These are phyloP conservation scores for Umimayanthus chanpuru DNA, from an alignment of 92 coral and sea anemone species.

Conservation along the genomic window DNA sequence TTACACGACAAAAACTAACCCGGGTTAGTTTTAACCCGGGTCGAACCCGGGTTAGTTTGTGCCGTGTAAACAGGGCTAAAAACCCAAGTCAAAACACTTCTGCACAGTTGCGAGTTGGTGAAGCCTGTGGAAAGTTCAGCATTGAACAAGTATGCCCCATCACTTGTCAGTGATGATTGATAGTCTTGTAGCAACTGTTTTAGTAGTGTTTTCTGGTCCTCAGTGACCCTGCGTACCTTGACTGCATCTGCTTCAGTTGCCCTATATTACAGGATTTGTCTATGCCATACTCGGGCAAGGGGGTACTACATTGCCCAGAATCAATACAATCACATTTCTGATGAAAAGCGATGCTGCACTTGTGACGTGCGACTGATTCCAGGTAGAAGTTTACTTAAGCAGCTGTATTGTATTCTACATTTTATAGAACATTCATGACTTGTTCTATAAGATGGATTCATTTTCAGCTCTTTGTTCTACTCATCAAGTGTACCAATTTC, in stretches of 20 bases:
- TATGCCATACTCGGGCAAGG: conserved; percentile 23
- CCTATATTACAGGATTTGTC: background rate
- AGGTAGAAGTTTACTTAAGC: conserved; percentile 28
- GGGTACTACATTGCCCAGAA: conserved; percentile 14
- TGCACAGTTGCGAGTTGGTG: too few relatives aligned
- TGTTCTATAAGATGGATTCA: too few relatives aligned
- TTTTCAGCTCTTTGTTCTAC: too few relatives aligned
- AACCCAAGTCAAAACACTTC: too few relatives aligned
- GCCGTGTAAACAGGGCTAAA: too few relatives aligned
- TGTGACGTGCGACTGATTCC: conserved; percentile 15
- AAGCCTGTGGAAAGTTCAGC: too few relatives aligned
- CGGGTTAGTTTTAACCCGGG: too few relatives aligned
- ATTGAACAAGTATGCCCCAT: conserved; percentile 2
- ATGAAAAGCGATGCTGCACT: conserved; percentile 47
- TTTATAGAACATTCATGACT: too few relatives aligned
- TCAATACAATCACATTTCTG: conserved; percentile 42
- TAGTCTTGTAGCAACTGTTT: conserved; percentile 41
- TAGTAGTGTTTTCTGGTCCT: conserved; percentile 19
- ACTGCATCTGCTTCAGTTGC: background rate
- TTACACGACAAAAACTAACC: too few relatives aligned
- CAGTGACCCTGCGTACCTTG: conserved; percentile 4
- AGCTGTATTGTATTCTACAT: background rate
- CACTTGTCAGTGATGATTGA: conserved; percentile 26
- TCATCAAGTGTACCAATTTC: too few relatives aligned
- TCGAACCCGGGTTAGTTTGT: too few relatives aligned